Evolutionary conservation across 2,113 vertebrate genomes (phyloP), one percentile per base, ranked within the genome.

Genomic region (Girardinichthys multiradiatus): DNA sequence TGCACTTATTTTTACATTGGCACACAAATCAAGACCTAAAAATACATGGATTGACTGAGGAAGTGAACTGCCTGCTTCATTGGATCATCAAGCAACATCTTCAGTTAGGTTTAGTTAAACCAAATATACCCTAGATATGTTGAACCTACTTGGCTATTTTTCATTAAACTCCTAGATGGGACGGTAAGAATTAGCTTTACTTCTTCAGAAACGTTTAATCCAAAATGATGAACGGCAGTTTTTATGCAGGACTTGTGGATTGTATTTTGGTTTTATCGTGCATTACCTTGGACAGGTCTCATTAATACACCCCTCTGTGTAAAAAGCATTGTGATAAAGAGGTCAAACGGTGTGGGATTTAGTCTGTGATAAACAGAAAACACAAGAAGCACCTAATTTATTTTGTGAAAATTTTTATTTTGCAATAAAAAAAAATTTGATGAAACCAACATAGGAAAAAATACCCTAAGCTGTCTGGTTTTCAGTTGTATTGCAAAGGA

Each of bases 401-500:
- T 51, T n/a, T n/a, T 51, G 48, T 51, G 48, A 7, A 51, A 51
- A 51, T 51, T 21, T n/a, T 51, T n/a, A 51, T n/a, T n/a, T 51
- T 45, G 2, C 42, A 3, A 6, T 45, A 45, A 19, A 45, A 45
- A n/a, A n/a, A n/a, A 4, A 5, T 30, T 64, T 64, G 24, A 59
- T 4, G 57, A 61, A 67, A 39, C 14, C 10, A 15, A 3, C 29
- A 12, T 13, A 57, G 39, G 73, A 74, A 86, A 37, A 39, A 37
- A 35, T 14, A 58, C 19, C 69, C 71, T 27, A 65, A 76, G 27
- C 68, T 1, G 8, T 71, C 42, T 68, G 65, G 70, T 66, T 74
- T 73, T 82, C 51, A 71, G 70, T 39, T 64, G 62, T 72, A n/a
- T 6, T 70, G 67, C 39, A 74, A 67, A 9, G 27, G 33, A 27